Base-by-base conservation (phyloP, 2,888 invertebrate species). In the Athrips mouffetella region DNA sequence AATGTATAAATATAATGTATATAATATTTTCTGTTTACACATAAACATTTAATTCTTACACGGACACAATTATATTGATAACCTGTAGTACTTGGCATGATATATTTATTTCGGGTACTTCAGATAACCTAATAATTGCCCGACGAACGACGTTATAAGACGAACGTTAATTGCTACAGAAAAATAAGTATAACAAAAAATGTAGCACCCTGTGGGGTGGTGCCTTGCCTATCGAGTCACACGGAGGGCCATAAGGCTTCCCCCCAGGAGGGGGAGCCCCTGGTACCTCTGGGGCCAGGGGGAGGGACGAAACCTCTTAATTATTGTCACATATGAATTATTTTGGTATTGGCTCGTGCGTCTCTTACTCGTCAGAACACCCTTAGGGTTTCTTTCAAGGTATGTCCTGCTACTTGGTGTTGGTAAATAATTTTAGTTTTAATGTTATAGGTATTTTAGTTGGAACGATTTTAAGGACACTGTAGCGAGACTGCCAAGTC, bases 261-360 rank as follows among this genome's bases (percentile, higher is more conserved):
- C 56, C 47, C 60, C 62, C 64, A 60, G n/a, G 6, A 5, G 3
- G 44, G 31, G 44, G 7, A 13, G 31, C 63, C 63, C 65, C 62
- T 55, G 58, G 59, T 53, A 57, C 69, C 67, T 68, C 67, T 49
- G 57, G 67, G 73, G 76, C 66, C 57, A 56, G 52, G 52, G 64
- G 70, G 65, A 62, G 62, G 63, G 62, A 58, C 57, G 59, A 59
- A 67, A 65, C 70, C 74, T 76, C 81, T 79, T 81, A 84, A 85
- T 84, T 85, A 85, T 84, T 82, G 82, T 82, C 80, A 81, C 81
- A 82, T 84, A 77, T 81, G 83, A 83, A 79, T 83, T 82, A 83
- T 83, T 82, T 82, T 76, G 78, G 75, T 80, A 83, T 81, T 76
- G 82, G 78, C 76, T 78, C 73, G 70, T 58, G 64, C 55, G 53